Conservation (phyloP, 2,113 vertebrate species). For the Cairina moschata region DNA sequence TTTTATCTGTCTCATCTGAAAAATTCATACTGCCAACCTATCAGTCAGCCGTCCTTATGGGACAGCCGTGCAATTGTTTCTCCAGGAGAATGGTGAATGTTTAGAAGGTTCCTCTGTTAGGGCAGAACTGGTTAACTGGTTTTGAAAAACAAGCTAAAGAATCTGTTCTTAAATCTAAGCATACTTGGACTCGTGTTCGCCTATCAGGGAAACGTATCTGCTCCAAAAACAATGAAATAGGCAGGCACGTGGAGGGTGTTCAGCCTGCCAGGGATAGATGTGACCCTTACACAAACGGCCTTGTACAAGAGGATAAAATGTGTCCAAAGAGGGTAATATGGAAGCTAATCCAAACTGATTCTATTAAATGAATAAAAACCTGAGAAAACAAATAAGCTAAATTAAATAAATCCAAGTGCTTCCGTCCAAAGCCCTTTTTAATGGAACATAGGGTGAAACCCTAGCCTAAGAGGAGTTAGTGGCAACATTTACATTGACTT, state of each 20-base stretch:
- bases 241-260: not conserved
- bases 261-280: not conserved
- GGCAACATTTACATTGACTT: not conserved
- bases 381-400: not conserved
- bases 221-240: not conserved
- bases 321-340: not conserved
- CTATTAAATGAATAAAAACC: not conserved
- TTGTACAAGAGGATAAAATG: not conserved
- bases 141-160: not conserved
- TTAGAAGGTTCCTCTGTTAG: not conserved
- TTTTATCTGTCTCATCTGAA: not conserved
- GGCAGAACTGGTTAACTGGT: not conserved
- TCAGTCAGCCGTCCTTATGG: not conserved
- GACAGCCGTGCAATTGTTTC: not conserved
- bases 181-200: not conserved
- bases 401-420: not conserved
- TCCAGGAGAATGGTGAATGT: not conserved
- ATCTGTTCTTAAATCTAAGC: not conserved
- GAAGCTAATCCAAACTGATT: not conserved
- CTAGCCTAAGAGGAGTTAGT: not conserved
- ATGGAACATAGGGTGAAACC: not conserved
- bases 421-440: not conserved
- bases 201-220: rapidly evolving
- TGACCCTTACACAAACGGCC: not conserved
- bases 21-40: not conserved